A percentile compares a stretch with the other conserved stretches of the same genome.
Conservation (phyloP, 2,113 vertebrate genomes). For the Caloenas nicobarica region DNA sequence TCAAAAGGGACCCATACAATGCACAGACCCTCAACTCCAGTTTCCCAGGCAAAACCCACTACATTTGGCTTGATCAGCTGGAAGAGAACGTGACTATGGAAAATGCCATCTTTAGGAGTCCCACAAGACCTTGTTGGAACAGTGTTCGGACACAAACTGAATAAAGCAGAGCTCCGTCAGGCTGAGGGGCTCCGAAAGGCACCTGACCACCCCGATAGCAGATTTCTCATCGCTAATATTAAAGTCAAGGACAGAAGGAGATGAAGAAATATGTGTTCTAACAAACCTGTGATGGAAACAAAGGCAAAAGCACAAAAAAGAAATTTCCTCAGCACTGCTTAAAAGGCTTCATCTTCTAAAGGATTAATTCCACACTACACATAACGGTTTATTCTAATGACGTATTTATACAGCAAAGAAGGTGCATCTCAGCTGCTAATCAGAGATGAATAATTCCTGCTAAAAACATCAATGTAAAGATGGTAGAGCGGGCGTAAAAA, state of each 20-base stretch:
- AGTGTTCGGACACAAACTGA: not conserved
- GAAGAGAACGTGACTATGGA: not conserved
- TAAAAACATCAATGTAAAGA: not conserved
- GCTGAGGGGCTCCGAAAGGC: not conserved
- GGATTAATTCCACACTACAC: not conserved
- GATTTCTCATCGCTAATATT: not conserved
- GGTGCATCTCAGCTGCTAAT: not conserved
- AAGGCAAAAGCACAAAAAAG: not conserved
- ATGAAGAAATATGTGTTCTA: not conserved
- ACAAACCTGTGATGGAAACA: not conserved
- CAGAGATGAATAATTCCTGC: not conserved
- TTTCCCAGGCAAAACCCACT: not conserved
- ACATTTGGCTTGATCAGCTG: not conserved
- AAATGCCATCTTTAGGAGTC: not conserved
- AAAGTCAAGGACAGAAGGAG: not conserved
- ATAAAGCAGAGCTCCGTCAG: not conserved
- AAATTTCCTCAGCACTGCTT: not conserved
- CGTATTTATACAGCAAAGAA: not conserved
- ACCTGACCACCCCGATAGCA: fast-evolving
- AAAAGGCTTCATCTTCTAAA: not conserved
- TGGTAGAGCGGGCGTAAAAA: not conserved
- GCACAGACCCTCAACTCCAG: not conserved
- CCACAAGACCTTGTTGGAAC: not conserved
- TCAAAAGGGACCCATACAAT: not conserved
- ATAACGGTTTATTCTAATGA: not conserved